Conservation (phyloP, 2,797 vertebrate genomes). For the Labeo calbasu region DNA sequence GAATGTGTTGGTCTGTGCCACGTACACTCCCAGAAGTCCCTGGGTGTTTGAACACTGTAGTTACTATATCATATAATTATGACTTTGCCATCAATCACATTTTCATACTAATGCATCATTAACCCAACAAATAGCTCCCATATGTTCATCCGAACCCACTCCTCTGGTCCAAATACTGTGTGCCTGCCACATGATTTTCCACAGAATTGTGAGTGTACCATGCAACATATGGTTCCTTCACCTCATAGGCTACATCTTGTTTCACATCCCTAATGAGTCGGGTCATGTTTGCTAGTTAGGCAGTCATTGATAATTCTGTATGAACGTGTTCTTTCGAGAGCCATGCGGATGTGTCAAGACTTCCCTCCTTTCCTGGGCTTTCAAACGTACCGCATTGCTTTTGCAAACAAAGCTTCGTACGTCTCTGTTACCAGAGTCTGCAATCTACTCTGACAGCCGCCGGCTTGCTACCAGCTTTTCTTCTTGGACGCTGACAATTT, state of each 20-base stretch:
- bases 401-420: slow-evolving; percentile 48
- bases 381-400: not conserved
- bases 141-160: slow-evolving; percentile 55
- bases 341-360: slow-evolving; percentile 12
- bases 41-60: slow-evolving; percentile 60
- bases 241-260: slow-evolving; percentile 37
- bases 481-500: slow-evolving; percentile 58
- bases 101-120: slow-evolving; percentile 66
- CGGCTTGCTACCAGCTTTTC: slow-evolving; percentile 8
- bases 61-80: slow-evolving; percentile 65
- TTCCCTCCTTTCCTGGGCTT: slow-evolving; percentile 5
- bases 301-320: slow-evolving; percentile 38
- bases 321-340: slow-evolving; percentile 7
- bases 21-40: slow-evolving; percentile 50
- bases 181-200: slow-evolving; percentile 50
- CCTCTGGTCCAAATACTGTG: slow-evolving; percentile 25
- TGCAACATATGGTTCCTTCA: slow-evolving; percentile 32
- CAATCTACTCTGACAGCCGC: slow-evolving; percentile 41
- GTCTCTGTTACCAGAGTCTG: slow-evolving; percentile 10
- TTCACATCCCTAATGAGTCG: slow-evolving; percentile 43
- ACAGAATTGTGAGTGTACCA: slow-evolving; percentile 13
- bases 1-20: slow-evolving; percentile 49
- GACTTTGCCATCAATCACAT: slow-evolving; percentile 66
- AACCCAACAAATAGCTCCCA: slow-evolving; percentile 67
- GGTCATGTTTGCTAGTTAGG: slow-evolving; percentile 51